A percentile compares a stretch with the other conserved stretches of the same genome.
phyloP scores from a whole-genome alignment of 2,888 invertebrate species.

The Isotomurus palustris region DNA sequence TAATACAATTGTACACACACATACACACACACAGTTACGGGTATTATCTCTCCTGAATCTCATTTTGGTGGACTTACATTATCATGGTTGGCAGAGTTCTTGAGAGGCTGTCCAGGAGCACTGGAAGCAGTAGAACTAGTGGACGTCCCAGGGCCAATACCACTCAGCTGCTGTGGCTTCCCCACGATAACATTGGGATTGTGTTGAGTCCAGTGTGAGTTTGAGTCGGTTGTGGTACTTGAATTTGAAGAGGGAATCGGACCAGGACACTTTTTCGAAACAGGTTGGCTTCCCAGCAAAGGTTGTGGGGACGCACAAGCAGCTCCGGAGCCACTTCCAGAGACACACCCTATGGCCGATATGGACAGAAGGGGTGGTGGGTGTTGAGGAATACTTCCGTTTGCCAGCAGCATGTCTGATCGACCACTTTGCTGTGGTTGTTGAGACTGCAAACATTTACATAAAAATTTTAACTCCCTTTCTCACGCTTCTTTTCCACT shows the following conservation, averaged over 20 bases:
- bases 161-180: constrained; percentile 1
- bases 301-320: constrained; percentile 21
- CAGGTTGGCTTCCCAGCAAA: constrained; percentile 5
- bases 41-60: too few species aligned
- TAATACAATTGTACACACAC: too few species aligned
- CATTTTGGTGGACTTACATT: neutral
- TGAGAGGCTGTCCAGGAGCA: too few species aligned
- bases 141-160: neutral
- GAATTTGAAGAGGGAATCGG: neutral
- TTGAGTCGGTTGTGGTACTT: constrained; percentile 1
- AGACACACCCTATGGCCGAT: constrained; percentile 20
- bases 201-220: too few species aligned
- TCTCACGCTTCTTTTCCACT: too few species aligned
- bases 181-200: too few species aligned
- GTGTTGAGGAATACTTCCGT: constrained; percentile 29
- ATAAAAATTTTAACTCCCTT: too few species aligned
- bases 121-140: neutral
- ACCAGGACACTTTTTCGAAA: neutral
- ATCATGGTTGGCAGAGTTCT: neutral
- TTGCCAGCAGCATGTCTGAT: constrained; percentile 26
- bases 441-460: too few species aligned
- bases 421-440: constrained; percentile 31
- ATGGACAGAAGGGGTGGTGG: too few species aligned
- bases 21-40: too few species aligned
- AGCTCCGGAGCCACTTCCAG: constrained; percentile 21